These are phyloP conservation scores for Perizoma flavofasciatum DNA, from an alignment of 2,888 invertebrate species.

Conservation along the genomic window DNA sequence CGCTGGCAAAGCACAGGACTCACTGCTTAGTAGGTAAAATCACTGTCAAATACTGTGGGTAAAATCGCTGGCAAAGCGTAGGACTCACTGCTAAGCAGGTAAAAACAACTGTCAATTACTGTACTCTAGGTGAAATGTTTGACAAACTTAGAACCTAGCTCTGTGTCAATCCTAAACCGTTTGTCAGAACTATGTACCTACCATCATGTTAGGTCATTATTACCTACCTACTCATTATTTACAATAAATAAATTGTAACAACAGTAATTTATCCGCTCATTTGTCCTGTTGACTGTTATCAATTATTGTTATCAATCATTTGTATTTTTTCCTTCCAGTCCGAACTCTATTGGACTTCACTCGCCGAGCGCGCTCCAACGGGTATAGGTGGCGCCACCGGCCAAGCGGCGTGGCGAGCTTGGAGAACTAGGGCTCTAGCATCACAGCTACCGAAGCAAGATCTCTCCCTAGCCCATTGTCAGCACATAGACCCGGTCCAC, in stretches of 20 bases:
- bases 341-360: constrained; percentile 95
- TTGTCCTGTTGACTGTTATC: constrained; percentile 1
- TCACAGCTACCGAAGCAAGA: constrained; percentile 97
- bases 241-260: not conserved
- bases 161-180: too few species aligned
- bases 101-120: too few species aligned
- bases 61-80: too few species aligned
- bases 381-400: constrained; percentile 69
- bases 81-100: constrained; percentile 89
- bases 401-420: constrained; percentile 71
- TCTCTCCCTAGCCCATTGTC: constrained; percentile 94
- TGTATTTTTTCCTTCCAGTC: constrained; percentile 83
- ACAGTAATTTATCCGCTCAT: not conserved
- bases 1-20: too few species aligned
- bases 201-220: too few species aligned
- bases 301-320: constrained; percentile 2
- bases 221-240: too few species aligned
- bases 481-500: constrained; percentile 91
- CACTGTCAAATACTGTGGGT: too few species aligned
- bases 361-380: constrained; percentile 87
- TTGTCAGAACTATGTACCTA: too few species aligned
- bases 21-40: too few species aligned
- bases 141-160: too few species aligned
- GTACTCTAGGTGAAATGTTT: too few species aligned
- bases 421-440: constrained; percentile 85